Percentiles rank a stretch among this genome's conserved stretches.
Evolutionary conservation across 2,113 vertebrate species (phyloP).

Genomic region (Fregetta grallaria): DNA sequence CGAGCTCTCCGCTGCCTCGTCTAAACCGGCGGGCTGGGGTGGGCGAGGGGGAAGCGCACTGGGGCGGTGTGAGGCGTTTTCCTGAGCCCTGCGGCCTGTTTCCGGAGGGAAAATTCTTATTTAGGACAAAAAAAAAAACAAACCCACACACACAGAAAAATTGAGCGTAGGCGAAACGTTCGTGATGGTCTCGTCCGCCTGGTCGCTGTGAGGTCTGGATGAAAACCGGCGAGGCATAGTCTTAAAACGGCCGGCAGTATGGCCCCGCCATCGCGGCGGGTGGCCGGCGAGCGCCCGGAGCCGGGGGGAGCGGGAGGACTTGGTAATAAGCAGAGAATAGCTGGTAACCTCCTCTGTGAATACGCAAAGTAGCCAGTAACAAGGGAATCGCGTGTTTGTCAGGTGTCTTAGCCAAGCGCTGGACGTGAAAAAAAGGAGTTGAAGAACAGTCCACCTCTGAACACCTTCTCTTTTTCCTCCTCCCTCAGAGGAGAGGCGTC

Average conservation of each 20-base stretch:
- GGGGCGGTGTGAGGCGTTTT: neutral
- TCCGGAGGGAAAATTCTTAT: neutral
- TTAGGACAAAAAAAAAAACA: neutral
- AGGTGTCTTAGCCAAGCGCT: too few relatives aligned
- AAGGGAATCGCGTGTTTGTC: rapidly evolving
- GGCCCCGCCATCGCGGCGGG: neutral
- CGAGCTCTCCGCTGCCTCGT: too few relatives aligned
- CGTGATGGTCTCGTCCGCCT: too few relatives aligned
- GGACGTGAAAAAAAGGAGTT: neutral
- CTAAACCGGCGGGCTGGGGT: too few relatives aligned
- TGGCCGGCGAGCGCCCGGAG: neutral
- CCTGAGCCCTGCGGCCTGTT: neutral
- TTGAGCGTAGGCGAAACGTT: too few relatives aligned
- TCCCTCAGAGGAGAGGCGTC: rapidly evolving
- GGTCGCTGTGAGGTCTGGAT: neutral
- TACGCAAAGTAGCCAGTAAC: neutral
- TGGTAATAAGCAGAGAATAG: rapidly evolving
- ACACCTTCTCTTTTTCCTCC: too few relatives aligned
- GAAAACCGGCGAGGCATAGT: rapidly evolving
- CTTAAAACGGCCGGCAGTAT: rapidly evolving
- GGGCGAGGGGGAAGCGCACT: neutral
- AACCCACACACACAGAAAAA: neutral
- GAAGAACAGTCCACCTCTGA: rapidly evolving
- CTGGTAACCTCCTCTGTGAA: neutral
- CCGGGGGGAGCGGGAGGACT: too few relatives aligned